Conservation (phyloP, 2,888 invertebrate genomes). For the Andrena bicolor region DNA sequence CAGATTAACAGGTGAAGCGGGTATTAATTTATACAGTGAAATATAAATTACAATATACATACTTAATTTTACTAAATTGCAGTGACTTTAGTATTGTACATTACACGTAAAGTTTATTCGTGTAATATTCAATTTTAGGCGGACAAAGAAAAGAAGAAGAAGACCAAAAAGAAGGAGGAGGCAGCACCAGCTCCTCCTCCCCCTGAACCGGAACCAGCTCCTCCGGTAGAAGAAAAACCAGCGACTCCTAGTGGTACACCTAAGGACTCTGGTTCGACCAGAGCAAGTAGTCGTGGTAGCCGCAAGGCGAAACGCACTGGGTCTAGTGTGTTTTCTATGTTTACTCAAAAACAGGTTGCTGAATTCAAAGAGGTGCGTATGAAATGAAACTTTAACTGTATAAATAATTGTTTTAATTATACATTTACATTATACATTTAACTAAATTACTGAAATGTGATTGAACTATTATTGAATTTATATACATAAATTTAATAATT, state of each 20-base stretch:
- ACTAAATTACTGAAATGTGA: background rate
- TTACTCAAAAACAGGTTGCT: slow-evolving; percentile 97
- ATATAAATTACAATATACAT: no score
- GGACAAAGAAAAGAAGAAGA: slow-evolving; percentile 97
- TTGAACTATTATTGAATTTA: no score
- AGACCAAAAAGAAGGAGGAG: slow-evolving; percentile 90
- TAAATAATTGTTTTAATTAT: background rate
- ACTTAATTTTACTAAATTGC: background rate
- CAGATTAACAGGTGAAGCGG: no score
- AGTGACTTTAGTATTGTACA: background rate
- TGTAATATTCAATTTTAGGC: slow-evolving; percentile 87
- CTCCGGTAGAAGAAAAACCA: slow-evolving; percentile 87
- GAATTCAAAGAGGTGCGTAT: slow-evolving; percentile 95
- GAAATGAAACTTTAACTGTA: background rate
- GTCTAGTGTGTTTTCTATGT: slow-evolving; percentile 98
- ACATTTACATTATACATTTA: slow-evolving; percentile 10
- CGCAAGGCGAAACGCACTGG: slow-evolving; percentile 94
- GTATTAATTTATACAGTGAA: no score
- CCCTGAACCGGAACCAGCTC: slow-evolving; percentile 89
- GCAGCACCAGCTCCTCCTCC: slow-evolving; percentile 87
- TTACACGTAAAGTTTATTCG: background rate
- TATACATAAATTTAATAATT: background rate
- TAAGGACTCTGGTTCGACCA: slow-evolving; percentile 87
- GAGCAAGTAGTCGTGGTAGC: slow-evolving; percentile 94
- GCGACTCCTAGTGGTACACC: slow-evolving; percentile 85